Evolutionary conservation across 2,797 vertebrate species (phyloP).

Genomic region (Rhodeus uyekii): DNA sequence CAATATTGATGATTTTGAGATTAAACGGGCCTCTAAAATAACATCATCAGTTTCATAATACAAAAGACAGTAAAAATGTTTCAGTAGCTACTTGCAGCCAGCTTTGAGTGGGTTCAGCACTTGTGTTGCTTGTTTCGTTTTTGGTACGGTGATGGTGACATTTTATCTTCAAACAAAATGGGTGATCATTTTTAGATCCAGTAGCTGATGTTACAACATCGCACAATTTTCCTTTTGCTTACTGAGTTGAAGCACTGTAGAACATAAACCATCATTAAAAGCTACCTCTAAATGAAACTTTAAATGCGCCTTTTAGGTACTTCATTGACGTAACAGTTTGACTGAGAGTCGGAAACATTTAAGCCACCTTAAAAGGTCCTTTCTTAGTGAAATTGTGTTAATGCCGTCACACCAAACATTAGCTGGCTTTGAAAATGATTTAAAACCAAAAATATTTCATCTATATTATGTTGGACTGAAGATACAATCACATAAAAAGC

Average conservation of each 20-base stretch:
- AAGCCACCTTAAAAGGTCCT: neutral
- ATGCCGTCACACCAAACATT: neutral
- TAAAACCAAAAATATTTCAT: neutral
- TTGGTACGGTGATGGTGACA: neutral
- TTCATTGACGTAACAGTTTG: neutral
- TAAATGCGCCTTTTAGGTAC: neutral
- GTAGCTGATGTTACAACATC: neutral
- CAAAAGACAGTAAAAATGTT: neutral
- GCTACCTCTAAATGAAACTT: neutral
- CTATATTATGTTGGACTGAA: neutral
- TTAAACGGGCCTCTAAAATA: neutral
- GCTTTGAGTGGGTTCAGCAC: neutral
- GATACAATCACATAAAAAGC: neutral
- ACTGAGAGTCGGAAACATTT: neutral
- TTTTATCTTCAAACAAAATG: neutral
- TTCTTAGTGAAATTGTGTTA: neutral
- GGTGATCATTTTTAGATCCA: neutral
- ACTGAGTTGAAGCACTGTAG: neutral
- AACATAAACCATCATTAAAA: neutral
- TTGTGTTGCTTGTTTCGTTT: neutral
- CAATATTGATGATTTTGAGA: neutral
- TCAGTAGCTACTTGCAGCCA: conserved; percentile 25
- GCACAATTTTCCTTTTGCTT: neutral
- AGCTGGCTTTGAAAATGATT: neutral
- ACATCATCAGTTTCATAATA: neutral